Base-by-base conservation (phyloP, 2,113 vertebrate genomes). In the Varanus salvator region DNA sequence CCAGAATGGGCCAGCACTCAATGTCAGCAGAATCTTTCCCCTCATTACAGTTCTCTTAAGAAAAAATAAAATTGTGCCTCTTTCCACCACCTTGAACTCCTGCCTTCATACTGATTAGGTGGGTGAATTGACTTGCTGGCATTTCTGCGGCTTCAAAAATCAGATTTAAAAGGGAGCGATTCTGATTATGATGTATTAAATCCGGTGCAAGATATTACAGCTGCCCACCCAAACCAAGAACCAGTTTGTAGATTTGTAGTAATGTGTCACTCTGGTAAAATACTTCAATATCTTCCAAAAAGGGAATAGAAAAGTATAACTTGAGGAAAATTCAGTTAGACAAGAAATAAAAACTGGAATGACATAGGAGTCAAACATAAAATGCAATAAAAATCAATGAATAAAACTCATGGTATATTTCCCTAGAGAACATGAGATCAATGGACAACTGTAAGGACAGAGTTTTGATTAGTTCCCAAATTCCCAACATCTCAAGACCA, bases 291-390 rank as follows among this genome's bases (percentile, higher is more conserved):
- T 15, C 80, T 85, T 93, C 3, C 64, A 84, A 80, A 69, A 92
- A 90, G 2, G 12, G 85, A 90, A 60, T 21, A 69, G 0, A 75
- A 86, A 85, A 91, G 9, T 52, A 84, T 88, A 92, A 29, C 4
- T 29, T 87, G 25, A 83, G 64, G 82, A 0, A 5, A 74, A 87
- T 57, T 88, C 50, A 77, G 48, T 90, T 90, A 8, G 50, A 60
- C 91, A 92, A 89, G n/a, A 90, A 92, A 82, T 11, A 81, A 86
- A 89, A 17, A 54, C 71, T 14, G n/a, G 89, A 66, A 14, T 54
- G 27, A 77, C 54, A 11, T 72, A 86, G 93, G 15, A 0, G 87
- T 21, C 8, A 92, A 87, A 12, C 54, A 92, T 1, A 21, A 92
- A 8, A 6, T 1, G 52, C 2, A 8, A 74, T 72, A 17, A 88